These are phyloP conservation scores for Montipora efflorescens DNA, from an alignment of 64 coral and sea anemone species.

Conservation along the genomic window DNA sequence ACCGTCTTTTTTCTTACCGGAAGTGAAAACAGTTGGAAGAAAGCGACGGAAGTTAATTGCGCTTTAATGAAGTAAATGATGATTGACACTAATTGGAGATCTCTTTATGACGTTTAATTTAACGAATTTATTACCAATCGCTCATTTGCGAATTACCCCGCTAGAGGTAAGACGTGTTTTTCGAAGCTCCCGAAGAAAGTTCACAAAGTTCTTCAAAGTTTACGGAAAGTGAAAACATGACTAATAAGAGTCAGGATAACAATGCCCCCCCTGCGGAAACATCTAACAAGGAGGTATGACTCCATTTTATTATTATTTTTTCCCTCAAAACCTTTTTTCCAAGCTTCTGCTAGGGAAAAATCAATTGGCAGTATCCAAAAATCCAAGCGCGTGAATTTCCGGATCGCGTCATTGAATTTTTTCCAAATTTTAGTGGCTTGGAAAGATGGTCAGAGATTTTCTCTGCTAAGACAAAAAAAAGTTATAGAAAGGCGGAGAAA, in stretches of 20 bases:
- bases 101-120: neutral
- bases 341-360: no score
- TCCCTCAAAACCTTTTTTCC: neutral
- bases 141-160: neutral
- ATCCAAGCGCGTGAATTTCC: no score
- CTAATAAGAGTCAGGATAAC: neutral
- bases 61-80: neutral
- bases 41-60: neutral
- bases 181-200: neutral
- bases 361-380: no score
- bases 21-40: neutral
- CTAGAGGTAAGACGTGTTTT: constrained; percentile 29
- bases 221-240: neutral
- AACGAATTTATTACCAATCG: neutral
- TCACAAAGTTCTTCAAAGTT: neutral
- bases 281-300: constrained; percentile 1
- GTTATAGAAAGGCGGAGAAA: neutral
- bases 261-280: neutral
- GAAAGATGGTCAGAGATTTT: neutral
- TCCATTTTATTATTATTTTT: neutral
- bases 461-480: neutral
- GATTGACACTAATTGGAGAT: neutral
- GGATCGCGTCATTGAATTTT: no score
- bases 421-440: no score
- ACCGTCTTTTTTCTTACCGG: neutral